Conservation (phyloP, 2,797 vertebrate genomes). For the Hipposideros larvatus region DNA sequence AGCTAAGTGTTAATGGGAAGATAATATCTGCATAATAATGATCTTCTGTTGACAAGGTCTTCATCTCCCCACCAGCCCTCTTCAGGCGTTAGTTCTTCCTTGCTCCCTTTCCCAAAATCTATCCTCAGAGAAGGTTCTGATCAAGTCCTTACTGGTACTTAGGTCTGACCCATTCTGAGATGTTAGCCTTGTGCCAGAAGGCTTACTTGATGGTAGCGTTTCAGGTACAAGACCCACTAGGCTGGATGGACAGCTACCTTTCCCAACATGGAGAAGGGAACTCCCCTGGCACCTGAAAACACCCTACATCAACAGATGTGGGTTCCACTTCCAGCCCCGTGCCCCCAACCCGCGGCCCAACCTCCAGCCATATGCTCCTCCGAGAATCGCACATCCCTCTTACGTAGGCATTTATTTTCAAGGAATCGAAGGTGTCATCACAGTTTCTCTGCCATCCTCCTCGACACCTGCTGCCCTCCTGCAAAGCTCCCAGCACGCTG, state of each 20-base stretch:
- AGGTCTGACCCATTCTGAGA: neutral
- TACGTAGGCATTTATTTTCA: conserved; percentile 40
- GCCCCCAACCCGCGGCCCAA: neutral
- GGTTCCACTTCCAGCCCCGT: neutral
- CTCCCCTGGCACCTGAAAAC: neutral
- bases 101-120: neutral
- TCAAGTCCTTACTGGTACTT: neutral
- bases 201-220: neutral
- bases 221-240: neutral
- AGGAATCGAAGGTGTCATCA: neutral
- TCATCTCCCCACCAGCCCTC: too few species aligned
- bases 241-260: neutral
- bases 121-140: neutral
- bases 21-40: too few species aligned
- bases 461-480: neutral
- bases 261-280: neutral
- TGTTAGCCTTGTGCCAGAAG: neutral
- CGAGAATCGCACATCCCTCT: neutral
- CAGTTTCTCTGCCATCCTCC: conserved; percentile 1
- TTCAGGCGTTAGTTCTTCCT: accelerated
- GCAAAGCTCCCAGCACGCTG: too few species aligned
- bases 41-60: accelerated
- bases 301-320: neutral
- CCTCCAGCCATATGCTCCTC: neutral
- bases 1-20: neutral